phyloP scores from a whole-genome alignment of 2,113 vertebrate species.

The Tichodroma muraria region DNA sequence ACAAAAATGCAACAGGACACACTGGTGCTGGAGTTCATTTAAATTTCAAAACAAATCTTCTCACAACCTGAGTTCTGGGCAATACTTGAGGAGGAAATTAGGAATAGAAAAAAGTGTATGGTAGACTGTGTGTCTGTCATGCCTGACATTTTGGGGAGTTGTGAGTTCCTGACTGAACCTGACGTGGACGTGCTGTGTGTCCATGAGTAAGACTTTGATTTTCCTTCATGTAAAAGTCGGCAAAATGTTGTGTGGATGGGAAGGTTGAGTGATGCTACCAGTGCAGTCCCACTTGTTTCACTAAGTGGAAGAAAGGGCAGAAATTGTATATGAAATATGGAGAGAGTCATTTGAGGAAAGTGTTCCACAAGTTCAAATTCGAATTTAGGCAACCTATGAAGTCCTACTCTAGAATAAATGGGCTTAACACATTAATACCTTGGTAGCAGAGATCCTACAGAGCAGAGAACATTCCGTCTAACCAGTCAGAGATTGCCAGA shows the following conservation, averaged over 20 bases:
- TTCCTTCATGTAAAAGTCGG: neutral
- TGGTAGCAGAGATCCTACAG: neutral
- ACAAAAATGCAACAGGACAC: neutral
- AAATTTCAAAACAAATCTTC: neutral
- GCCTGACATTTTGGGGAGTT: neutral
- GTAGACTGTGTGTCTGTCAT: neutral
- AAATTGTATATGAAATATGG: neutral
- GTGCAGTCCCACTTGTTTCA: neutral
- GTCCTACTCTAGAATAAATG: neutral
- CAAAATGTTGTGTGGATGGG: neutral
- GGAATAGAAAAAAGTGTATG: neutral
- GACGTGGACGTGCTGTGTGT: accelerated
- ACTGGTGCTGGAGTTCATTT: neutral
- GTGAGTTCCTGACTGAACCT: neutral
- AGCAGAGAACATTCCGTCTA: neutral
- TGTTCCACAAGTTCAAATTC: neutral
- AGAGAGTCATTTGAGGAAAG: neutral
- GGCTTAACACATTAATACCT: neutral
- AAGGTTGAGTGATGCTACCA: neutral
- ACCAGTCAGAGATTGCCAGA: neutral
- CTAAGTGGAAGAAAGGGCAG: neutral
- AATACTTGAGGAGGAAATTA: neutral
- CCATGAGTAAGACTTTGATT: neutral
- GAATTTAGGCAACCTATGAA: neutral
- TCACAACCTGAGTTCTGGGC: neutral